phyloP scores from a whole-genome alignment of 1,140 invertebrate genomes.

The Probaryconus sp. region DNA sequence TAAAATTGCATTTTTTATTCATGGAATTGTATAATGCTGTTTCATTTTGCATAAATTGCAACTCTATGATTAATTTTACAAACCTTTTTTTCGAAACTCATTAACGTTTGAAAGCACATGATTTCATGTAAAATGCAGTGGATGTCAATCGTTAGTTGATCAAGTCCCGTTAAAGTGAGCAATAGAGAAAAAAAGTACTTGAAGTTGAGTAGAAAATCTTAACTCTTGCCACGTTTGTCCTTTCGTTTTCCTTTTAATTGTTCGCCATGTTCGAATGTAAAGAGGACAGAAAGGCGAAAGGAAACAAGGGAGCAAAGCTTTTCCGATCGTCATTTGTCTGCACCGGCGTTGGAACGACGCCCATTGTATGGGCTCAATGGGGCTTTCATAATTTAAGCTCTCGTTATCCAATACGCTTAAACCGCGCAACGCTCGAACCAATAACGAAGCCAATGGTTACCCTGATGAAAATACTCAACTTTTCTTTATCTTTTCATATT shows the following conservation, averaged over 20 bases:
- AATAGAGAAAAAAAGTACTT: conserved; percentile 9
- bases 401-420: conserved; percentile 65
- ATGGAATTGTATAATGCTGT: no score
- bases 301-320: conserved; percentile 58
- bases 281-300: conserved; percentile 50
- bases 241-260: conserved; percentile 62
- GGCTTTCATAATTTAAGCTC: conserved; percentile 64
- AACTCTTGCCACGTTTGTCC: conserved; percentile 54
- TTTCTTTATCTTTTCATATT: conserved; percentile 48
- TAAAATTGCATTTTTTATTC: no score
- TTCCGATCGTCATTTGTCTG: conserved; percentile 61
- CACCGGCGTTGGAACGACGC: conserved; percentile 55
- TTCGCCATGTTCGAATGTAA: conserved; percentile 58
- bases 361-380: conserved; percentile 63
- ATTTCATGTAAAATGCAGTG: no score
- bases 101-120: no score
- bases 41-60: no score
- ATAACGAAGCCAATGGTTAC: conserved; percentile 63
- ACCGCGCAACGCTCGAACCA: conserved; percentile 56
- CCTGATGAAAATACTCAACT: conserved; percentile 49
- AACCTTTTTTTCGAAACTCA: no score
- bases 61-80: no score
- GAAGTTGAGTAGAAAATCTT: conserved; percentile 36
- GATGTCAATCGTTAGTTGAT: no score
- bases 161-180: not conserved